Base-by-base conservation (phyloP, 2,113 vertebrate genomes). In the Eira barbara region DNA sequence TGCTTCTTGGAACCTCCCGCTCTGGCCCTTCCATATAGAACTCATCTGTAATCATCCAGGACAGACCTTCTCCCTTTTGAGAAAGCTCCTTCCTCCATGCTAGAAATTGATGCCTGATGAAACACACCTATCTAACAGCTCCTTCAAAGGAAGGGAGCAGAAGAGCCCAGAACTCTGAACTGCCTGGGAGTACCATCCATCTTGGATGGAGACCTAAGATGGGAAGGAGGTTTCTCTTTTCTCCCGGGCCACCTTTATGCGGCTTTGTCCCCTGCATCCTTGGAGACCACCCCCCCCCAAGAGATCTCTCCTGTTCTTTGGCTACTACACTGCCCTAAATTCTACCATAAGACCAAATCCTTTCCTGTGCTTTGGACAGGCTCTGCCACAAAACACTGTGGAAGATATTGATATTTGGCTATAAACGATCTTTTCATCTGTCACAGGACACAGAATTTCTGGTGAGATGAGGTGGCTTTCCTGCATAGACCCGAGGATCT, bases 391-490 rank as follows among this genome's bases (percentile, higher is more conserved):
- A 87, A 84, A 94, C 17, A 90, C 83, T 95, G 36, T 90, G 69
- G 81, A 36, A 84, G 34, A 88, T 39, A 39, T 36, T 95, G n/a
- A 49, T 15, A 84, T 92, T 95, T 95, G 78, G 86, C 71, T 79
- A 87, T 47, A 96, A 93, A 73, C 73, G 63, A 76, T 20, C 45
- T 96, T 84, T 92, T 91, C 36, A 81, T 95, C n/a, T 89, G 78
- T 84, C 78, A 39, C 27, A 9, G 82, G 23, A 78, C 13, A n/a
- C 45, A 89, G 69, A 93, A 81, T 95, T 92, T 89, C 61, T 59
- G 69, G 71, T 74, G 29, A 95, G 88, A 92, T 31, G 59, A 59
- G 34, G 21, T 52, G 92, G 90, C 39, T 81, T 91, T 47, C 73
- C 36, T 29, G 52, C 23, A 36, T 81, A 61, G 94, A 86, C 27